Evolutionary conservation across 2,888 invertebrate genomes (phyloP).

Genomic region (Balanococcus diminutus): DNA sequence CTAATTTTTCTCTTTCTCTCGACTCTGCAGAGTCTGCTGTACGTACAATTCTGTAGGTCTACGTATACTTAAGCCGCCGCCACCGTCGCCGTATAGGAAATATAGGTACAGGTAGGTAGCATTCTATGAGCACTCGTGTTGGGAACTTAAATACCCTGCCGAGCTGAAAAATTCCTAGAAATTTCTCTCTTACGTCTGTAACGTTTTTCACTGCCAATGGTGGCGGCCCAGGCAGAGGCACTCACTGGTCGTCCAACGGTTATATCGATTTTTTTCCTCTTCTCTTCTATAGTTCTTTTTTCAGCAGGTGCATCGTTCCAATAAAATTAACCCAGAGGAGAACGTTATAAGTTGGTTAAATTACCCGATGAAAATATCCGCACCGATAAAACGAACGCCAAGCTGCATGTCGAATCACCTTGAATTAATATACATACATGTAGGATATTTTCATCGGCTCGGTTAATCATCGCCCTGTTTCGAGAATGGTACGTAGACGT

Average conservation of each 20-base stretch:
- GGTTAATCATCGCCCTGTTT: not conserved
- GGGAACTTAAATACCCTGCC: conserved; percentile 7
- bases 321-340: conserved; percentile 2
- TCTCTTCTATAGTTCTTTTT: not conserved
- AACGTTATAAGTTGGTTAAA: not conserved
- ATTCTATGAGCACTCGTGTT: not conserved
- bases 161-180: conserved; percentile 27
- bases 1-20: not conserved
- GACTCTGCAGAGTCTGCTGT: not conserved
- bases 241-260: not conserved
- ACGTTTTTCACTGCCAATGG: not conserved
- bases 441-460: not conserved
- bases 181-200: not conserved
- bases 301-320: not conserved
- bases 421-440: not conserved
- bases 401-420: not conserved
- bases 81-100: not conserved
- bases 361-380: conserved; percentile 20
- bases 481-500: not conserved
- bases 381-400: not conserved
- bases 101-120: no score
- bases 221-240: no score
- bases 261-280: not conserved
- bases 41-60: not conserved
- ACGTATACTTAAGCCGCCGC: not conserved